Base-by-base conservation (phyloP, 2,797 vertebrate species). In the Syndactyla subalaris region DNA sequence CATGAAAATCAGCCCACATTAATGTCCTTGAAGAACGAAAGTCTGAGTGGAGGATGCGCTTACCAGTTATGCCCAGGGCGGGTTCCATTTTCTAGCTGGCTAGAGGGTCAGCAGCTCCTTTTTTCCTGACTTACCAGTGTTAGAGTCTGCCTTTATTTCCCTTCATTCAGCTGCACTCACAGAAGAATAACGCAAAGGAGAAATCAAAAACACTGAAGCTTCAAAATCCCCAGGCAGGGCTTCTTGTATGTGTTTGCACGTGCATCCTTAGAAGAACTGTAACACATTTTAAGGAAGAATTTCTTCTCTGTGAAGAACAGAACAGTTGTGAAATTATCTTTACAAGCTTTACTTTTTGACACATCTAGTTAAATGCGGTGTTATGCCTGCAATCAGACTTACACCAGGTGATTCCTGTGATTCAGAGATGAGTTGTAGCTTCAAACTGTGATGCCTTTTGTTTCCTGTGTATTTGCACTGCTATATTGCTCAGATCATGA, bases 1-100 rank as follows among this genome's bases (percentile, higher is more conserved):
- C 90, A 82, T 93, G 89, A 94, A 95, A 96, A 92, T 89, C 66
- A 88, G 39, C 88, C 75, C 59, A 67, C 76, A 55, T 24, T 72
- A 55, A 70, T 48, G 72, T 77, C 65, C 93, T 85, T 92, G 93
- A 92, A 95, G 84, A 97, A 77, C 39, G 10, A 43, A 59, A 80
- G 39, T 41, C 61, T 77, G 73, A 52, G 81, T 66, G 61, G 67
- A 91, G 70, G 49, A 88, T 79, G 23, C 5, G 3, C 39, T 89
- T 94, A 59, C 57, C 83, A 90, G 75, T 52, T 72, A 55, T 89
- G 65, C 77, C 52, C 18, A 45, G 15, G 7, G 46, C 4, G 6
- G 6, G 6, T 80, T 93, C 51, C 89, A 30, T 86, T 89, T 76
- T 41, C n/a, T 85, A 83, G 43, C 72, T 85, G 79, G 23, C 63